Percentiles rank a stretch among this genome's conserved stretches.
Evolutionary conservation across 2,888 invertebrate genomes (phyloP).

Genomic region (Metalampra italica): DNA sequence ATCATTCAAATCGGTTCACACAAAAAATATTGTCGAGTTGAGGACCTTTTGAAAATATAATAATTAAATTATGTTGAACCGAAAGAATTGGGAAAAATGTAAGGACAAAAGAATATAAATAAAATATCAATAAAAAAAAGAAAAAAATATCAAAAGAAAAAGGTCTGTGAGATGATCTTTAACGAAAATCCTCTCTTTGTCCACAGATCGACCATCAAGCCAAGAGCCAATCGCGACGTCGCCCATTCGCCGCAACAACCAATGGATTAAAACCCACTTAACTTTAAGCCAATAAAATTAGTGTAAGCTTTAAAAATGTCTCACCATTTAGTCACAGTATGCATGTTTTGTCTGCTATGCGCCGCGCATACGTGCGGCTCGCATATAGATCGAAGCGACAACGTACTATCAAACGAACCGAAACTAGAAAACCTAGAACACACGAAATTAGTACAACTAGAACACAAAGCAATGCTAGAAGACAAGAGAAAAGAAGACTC

Average conservation of each 20-base stretch:
- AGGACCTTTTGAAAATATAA: too few relatives aligned
- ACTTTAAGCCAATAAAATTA: conserved; percentile 30
- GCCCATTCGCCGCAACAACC: conserved; percentile 2
- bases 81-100: too few relatives aligned
- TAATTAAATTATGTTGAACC: too few relatives aligned
- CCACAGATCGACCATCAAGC: conserved; percentile 2
- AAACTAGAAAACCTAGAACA: conserved; percentile 31
- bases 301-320: conserved; percentile 49
- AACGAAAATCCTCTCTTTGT: conserved; percentile 22
- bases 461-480: conserved; percentile 34
- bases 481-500: conserved; percentile 33
- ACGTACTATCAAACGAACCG: conserved; percentile 35
- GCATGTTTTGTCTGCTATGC: conserved; percentile 89
- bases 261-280: conserved; percentile 15
- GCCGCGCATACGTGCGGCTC: conserved; percentile 89
- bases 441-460: conserved; percentile 25
- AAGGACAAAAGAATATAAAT: too few relatives aligned
- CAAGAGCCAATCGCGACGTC: not conserved
- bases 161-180: too few relatives aligned
- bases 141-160: too few relatives aligned
- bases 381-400: conserved; percentile 74
- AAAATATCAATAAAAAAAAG: too few relatives aligned
- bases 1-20: too few relatives aligned
- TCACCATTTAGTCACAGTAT: conserved; percentile 85
- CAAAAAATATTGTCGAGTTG: too few relatives aligned